Percentiles rank a stretch among this genome's conserved stretches.
phyloP scores from a whole-genome alignment of 2,888 invertebrate species.

The Embidobia sp. region DNA sequence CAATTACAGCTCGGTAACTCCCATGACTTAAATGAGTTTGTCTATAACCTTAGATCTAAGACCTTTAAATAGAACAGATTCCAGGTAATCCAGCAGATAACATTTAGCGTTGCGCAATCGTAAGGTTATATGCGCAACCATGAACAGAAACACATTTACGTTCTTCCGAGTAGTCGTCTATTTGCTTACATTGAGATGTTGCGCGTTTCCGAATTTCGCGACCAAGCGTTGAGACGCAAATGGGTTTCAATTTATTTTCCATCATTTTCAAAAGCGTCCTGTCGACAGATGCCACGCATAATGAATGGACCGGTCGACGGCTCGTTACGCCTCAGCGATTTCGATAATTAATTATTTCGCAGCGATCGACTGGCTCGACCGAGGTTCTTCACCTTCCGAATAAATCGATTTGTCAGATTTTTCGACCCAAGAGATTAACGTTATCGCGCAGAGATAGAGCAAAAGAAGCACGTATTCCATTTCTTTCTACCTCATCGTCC shows the following conservation, averaged over 20 bases:
- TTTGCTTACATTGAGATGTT: no score
- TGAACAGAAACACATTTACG: no score
- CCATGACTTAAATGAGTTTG: slow-evolving; percentile 33
- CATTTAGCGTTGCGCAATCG: slow-evolving; percentile 1
- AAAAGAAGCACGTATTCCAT: not conserved
- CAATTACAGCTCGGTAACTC: slow-evolving; percentile 24
- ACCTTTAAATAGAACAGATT: slow-evolving; percentile 11
- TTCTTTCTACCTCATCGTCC: not conserved
- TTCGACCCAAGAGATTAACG: slow-evolving; percentile 31
- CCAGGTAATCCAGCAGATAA: slow-evolving; percentile 14
- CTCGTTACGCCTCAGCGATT: slow-evolving; percentile 55
- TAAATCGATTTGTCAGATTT: slow-evolving; percentile 52
- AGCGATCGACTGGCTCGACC: slow-evolving; percentile 69
- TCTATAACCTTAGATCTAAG: slow-evolving; percentile 22
- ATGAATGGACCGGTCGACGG: slow-evolving; percentile 42
- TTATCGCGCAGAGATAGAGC: slow-evolving; percentile 23
- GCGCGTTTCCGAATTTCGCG: slow-evolving; percentile 15
- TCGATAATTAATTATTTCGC: slow-evolving; percentile 73
- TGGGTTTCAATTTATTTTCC: slow-evolving; percentile 43
- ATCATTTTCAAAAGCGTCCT: slow-evolving; percentile 46
- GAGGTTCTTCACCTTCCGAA: slow-evolving; percentile 48
- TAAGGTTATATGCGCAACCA: no score
- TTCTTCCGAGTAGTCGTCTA: no score
- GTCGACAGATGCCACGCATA: slow-evolving; percentile 54
- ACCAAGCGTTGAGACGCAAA: slow-evolving; percentile 6